phyloP scores from a whole-genome alignment of 1,140 invertebrate genomes.

The Glossosoma conforme region DNA sequence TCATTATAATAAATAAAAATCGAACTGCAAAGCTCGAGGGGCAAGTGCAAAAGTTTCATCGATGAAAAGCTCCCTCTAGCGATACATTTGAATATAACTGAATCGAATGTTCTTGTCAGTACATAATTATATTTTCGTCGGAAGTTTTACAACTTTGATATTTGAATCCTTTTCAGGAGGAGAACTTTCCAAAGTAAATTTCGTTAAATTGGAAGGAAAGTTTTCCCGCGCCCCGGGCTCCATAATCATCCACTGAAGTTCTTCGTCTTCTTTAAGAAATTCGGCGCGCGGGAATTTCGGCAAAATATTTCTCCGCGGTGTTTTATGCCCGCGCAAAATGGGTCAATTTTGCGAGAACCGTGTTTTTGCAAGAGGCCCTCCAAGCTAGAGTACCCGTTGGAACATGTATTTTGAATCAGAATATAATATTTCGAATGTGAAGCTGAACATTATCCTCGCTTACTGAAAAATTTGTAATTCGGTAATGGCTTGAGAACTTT shows the following conservation, averaged over 20 bases:
- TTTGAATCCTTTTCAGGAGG: conserved; percentile 27
- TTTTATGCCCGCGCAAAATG: no score
- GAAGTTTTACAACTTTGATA: conserved; percentile 28
- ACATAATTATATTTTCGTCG: conserved; percentile 29
- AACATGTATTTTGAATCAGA: no score
- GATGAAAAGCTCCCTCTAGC: conserved; percentile 2
- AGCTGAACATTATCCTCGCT: no score
- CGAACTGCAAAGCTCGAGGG: background rate
- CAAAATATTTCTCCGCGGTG: no score
- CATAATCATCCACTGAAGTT: conserved; percentile 26
- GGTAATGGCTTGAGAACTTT: no score
- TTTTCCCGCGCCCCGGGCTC: conserved; percentile 18
- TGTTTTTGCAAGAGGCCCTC: no score
- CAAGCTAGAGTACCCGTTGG: no score
- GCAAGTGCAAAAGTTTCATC: background rate
- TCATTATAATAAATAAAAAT: background rate
- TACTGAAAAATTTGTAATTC: no score
- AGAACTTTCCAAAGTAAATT: conserved; percentile 26
- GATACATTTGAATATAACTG: conserved; percentile 27
- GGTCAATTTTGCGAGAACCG: no score
- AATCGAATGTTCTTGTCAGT: conserved; percentile 28
- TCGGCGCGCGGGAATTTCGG: no score
- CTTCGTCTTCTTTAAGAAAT: conserved; percentile 8
- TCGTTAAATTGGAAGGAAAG: conserved; percentile 26
- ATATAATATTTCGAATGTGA: no score